Conservation (phyloP, 1,140 invertebrate genomes). For the Meloidogyne chitwoodi region DNA sequence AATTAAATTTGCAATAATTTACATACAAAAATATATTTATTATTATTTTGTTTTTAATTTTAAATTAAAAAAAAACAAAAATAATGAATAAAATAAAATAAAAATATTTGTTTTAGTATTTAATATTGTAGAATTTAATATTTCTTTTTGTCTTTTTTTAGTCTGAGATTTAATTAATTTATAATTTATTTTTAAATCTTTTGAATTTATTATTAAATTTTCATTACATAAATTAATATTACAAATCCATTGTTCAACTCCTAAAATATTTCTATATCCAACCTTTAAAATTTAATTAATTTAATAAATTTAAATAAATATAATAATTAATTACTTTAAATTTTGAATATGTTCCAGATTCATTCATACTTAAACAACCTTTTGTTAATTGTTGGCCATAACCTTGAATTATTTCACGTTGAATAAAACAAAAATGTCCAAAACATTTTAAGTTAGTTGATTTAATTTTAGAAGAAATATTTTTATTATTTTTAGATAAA, state of each 20-base stretch:
- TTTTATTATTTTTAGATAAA: neutral
- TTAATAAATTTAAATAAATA: neutral
- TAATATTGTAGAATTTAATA: neutral
- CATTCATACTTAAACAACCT: conserved; percentile 15
- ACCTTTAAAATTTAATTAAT: conserved; percentile 5
- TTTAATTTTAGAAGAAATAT: neutral
- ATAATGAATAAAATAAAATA: neutral
- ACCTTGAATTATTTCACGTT: conserved; percentile 17
- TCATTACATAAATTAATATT: conserved; percentile 30
- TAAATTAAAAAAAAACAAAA: neutral
- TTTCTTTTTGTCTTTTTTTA: neutral
- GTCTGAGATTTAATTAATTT: neutral
- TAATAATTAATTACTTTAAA: neutral
- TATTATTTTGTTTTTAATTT: no score
- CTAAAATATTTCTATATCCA: conserved; percentile 35
- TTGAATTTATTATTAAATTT: no score
- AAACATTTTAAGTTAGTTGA: conserved; percentile 12
- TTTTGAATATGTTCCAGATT: neutral
- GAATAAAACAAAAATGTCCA: conserved; percentile 37
- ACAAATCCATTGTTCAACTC: conserved; percentile 38
- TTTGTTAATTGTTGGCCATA: conserved; percentile 27
- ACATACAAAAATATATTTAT: no score
- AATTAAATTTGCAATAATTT: no score
- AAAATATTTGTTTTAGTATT: neutral
- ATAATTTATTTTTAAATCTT: neutral